A percentile compares a stretch with the other conserved stretches of the same genome.
Evolutionary conservation across 2,113 vertebrate genomes (phyloP).

Genomic region (Oreochromis tanganicae): DNA sequence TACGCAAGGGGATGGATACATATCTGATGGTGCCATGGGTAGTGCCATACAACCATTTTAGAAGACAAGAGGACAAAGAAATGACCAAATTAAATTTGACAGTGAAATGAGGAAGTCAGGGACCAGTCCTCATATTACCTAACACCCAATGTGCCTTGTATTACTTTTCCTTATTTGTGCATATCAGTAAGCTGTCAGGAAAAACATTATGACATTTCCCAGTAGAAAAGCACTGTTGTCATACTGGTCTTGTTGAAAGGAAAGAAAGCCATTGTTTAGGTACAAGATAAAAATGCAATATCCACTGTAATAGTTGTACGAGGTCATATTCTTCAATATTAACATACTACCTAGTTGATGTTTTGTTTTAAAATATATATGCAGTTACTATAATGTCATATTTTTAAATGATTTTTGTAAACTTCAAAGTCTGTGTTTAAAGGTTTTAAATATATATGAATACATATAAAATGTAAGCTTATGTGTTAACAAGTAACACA

Average conservation of each 20-base stretch:
- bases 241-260: not conserved
- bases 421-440: not conserved
- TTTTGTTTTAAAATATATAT: not conserved
- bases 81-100: not conserved
- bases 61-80: not conserved
- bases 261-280: not conserved
- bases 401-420: not conserved
- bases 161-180: not conserved
- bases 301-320: not conserved
- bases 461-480: not conserved
- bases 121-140: not conserved
- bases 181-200: not conserved
- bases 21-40: not conserved
- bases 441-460: not conserved
- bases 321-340: not conserved
- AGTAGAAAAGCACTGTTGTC: not conserved
- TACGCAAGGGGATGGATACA: not conserved
- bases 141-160: not conserved
- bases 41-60: not conserved
- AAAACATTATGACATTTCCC: not conserved
- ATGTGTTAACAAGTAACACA: not conserved
- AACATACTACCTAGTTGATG: not conserved
- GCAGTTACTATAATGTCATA: not conserved
- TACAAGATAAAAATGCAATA: not conserved
- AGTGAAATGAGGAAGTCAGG: not conserved